Conservation (phyloP, 2,113 vertebrate genomes). For the Macquaria australasica region DNA sequence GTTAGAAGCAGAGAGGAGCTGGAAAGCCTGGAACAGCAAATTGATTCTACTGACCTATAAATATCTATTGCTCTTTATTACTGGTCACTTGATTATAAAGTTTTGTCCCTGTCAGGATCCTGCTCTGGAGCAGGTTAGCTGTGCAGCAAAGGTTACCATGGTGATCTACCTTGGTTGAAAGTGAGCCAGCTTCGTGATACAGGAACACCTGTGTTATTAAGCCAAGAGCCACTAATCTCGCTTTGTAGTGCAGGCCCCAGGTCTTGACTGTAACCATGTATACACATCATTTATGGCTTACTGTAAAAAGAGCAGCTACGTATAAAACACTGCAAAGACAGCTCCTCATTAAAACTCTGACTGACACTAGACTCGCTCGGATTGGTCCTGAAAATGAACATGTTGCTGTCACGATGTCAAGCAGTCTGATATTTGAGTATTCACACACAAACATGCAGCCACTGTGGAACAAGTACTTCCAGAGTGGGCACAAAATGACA, state of each 20-base stretch:
- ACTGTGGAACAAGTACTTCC: neutral
- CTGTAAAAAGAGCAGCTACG: neutral
- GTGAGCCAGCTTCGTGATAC: neutral
- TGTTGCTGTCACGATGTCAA: neutral
- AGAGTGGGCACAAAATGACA: neutral
- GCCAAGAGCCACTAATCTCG: neutral
- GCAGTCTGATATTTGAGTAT: slow-evolving; percentile 9
- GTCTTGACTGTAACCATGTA: neutral
- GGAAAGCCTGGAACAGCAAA: neutral
- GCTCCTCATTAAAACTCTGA: neutral
- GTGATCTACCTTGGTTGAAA: neutral
- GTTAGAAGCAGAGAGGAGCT: neutral
- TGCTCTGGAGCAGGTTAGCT: too few species aligned
- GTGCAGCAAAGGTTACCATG: neutral
- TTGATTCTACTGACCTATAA: neutral
- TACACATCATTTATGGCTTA: neutral
- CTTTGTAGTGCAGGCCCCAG: neutral
- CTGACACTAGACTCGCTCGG: neutral
- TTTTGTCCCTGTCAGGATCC: neutral
- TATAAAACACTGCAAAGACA: neutral
- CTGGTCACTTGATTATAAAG: neutral
- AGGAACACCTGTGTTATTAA: neutral
- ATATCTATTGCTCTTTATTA: neutral
- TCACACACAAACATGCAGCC: neutral
- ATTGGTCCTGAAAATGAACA: neutral